Evolutionary conservation across 2,113 vertebrate species (phyloP).

Genomic region (Anarrhichthys ocellatus): DNA sequence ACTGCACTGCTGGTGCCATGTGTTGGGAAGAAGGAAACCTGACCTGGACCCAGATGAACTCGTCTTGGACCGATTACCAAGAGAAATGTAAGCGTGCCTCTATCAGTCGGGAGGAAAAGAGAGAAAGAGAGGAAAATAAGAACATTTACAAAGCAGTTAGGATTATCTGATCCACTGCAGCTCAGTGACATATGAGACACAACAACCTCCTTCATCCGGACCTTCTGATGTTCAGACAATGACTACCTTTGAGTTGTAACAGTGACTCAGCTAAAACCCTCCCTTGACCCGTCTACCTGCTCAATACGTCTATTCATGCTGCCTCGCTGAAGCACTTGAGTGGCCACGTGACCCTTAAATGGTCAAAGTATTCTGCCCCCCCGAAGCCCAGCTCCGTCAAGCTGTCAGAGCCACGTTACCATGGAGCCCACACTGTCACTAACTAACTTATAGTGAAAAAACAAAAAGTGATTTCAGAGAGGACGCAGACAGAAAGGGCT

Average conservation of each 20-base stretch:
- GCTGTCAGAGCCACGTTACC: no score
- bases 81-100: slow-evolving; percentile 87
- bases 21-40: slow-evolving; percentile 83
- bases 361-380: slow-evolving; percentile 5
- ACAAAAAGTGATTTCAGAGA: no score
- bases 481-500: no score
- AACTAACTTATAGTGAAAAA: no score
- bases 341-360: slow-evolving; percentile 40
- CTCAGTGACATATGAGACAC: slow-evolving; percentile 65
- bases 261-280: slow-evolving; percentile 63
- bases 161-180: slow-evolving; percentile 46
- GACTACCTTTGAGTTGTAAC: slow-evolving; percentile 68
- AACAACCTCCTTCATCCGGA: slow-evolving; percentile 40
- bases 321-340: slow-evolving; percentile 24
- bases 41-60: slow-evolving; percentile 85
- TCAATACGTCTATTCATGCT: slow-evolving; percentile 81
- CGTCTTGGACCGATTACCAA: slow-evolving; percentile 76
- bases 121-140: background rate
- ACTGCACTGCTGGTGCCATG: slow-evolving; percentile 79
- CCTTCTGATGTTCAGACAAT: slow-evolving; percentile 70
- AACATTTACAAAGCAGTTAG: slow-evolving; percentile 37
- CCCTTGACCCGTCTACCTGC: slow-evolving; percentile 34
- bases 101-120: background rate
- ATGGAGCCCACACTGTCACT: no score
- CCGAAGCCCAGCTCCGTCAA: no score